Percentiles rank a stretch among this genome's conserved stretches.
Evolutionary conservation across 1,140 invertebrate genomes (phyloP).

Genomic region (Cydia splendana): DNA sequence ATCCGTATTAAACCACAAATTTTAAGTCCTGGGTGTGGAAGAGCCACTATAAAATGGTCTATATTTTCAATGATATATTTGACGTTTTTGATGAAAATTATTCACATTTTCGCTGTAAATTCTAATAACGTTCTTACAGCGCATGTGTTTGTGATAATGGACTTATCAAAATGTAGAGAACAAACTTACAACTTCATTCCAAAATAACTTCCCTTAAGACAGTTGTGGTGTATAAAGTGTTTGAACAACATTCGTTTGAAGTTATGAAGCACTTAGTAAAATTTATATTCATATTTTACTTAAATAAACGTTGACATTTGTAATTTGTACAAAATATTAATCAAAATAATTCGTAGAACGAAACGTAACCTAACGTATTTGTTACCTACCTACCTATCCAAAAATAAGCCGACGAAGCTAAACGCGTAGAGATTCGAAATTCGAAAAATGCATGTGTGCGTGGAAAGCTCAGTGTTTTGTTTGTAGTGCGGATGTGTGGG

Average conservation of each 20-base stretch:
- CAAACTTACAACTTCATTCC: not conserved
- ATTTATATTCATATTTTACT: not conserved
- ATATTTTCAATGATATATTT: no score
- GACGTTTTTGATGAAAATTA: no score
- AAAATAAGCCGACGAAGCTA: constrained; percentile 1
- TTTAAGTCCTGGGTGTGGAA: no score
- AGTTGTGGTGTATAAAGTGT: not conserved
- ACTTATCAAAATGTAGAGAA: not conserved
- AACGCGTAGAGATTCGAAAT: not conserved
- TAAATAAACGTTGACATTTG: not conserved
- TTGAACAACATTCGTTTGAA: not conserved
- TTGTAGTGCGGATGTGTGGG: not conserved
- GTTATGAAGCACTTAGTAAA: not conserved
- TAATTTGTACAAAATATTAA: not conserved
- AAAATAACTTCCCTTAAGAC: not conserved
- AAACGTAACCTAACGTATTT: no score
- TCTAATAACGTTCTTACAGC: no score
- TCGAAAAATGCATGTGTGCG: constrained; percentile 16
- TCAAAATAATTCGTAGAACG: no score
- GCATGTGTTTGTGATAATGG: not conserved
- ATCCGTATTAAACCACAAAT: no score
- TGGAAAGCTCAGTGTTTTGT: not conserved
- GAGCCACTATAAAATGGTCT: no score
- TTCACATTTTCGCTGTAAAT: no score
- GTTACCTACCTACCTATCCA: not conserved